Evolutionary conservation across 2,888 invertebrate genomes (phyloP), one percentile per base, ranked within the genome.

Genomic region (Dryocosmus kuriphilus): DNA sequence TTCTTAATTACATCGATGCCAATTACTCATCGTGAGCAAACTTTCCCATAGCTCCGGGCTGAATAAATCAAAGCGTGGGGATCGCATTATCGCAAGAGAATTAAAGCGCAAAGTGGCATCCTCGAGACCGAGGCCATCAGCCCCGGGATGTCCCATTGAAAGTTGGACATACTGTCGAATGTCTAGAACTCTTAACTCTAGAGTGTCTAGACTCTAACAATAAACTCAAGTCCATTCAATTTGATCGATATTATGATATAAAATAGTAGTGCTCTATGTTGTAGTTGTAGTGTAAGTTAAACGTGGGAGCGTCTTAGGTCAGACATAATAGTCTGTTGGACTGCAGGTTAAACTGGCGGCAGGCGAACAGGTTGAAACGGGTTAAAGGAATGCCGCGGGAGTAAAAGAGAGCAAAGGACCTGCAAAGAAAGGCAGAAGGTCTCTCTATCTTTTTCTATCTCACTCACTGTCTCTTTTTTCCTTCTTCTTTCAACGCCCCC

Each of bases 241-340:
- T 71, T 71, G 71, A 51, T 46, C 46, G 51, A 71, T 71, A 27
- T 46, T 51, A 6, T 27, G 27, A 51, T 71, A 71, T 27, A 71
- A 71, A 46, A 67, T 30, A 19, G 24, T 46, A 71, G 71, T 51
- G 71, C 51, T 74, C 74, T 71, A 80, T 81, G 78, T 46, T 65
- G 71, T 78, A 80, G 80, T 81, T 80, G 83, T 85, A 87, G 81
- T 83, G 83, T 85, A 87, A 87, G 88, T 88, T 88, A 86, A 88
- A 89, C 86, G 89, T 88, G 84, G 89, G 86, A 89, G 88, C 88
- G 88, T 87, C 88, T 85, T 85, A 82, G 88, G 88, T 89, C 89
- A 85, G 88, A 86, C 88, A 86, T 89, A 88, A 89, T 87, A 86
- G 88, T 87, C 88, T 86, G 88, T 86, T 86, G 85, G 87, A 85